A percentile compares a stretch with the other conserved stretches of the same genome.
These are phyloP conservation scores for Clamator glandarius DNA, from an alignment of 2,797 vertebrate species.

Conservation along the genomic window DNA sequence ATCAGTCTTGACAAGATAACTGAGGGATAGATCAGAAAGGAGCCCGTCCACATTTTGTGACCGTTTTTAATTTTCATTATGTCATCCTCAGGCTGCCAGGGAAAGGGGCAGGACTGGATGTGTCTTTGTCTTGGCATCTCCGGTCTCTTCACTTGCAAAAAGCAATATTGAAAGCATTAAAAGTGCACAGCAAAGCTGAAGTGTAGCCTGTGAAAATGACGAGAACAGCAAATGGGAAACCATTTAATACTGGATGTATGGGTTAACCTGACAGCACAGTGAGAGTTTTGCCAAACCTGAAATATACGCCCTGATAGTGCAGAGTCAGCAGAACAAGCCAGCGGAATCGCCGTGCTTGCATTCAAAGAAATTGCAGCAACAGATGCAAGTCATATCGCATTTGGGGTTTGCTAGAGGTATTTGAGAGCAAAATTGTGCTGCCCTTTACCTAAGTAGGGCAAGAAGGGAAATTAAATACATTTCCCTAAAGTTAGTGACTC, in stretches of 20 bases:
- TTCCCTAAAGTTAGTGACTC: neutral
- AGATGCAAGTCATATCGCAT: neutral
- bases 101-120: neutral
- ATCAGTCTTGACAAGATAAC: neutral
- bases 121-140: neutral
- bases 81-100: neutral
- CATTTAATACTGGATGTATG: neutral
- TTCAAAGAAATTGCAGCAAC: neutral
- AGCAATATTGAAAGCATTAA: neutral
- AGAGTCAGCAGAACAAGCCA: neutral
- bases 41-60: neutral
- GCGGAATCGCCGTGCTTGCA: rapidly evolving
- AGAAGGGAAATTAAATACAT: neutral
- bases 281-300: slow-evolving; percentile 1
- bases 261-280: neutral
- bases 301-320: neutral
- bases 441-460: neutral
- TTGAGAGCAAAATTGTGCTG: neutral
- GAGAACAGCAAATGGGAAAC: slow-evolving; percentile 48
- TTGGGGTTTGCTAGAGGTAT: neutral
- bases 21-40: neutral
- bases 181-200: neutral
- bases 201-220: slow-evolving; percentile 34
- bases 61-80: slow-evolving; percentile 3
- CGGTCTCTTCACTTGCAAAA: neutral